Conservation (phyloP, 2,113 vertebrate genomes). For the Arothron firmamentum region DNA sequence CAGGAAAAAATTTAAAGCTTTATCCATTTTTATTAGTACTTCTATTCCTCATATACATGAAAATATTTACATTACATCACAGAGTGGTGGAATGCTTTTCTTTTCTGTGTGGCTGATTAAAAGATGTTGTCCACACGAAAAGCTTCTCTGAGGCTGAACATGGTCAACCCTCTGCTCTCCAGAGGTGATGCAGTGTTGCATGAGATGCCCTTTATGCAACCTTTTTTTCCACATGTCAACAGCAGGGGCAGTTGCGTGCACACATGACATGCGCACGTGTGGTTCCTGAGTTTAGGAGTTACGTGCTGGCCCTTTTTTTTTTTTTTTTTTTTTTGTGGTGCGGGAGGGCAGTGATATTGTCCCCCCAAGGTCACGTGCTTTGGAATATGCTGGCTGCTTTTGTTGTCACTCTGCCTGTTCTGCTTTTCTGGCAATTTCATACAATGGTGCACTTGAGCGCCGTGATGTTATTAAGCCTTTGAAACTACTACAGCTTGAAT, state of each 20-base stretch:
- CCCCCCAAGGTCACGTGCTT: slow-evolving; percentile 71
- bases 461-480: slow-evolving; percentile 74
- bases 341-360: slow-evolving; percentile 71
- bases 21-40: too few relatives aligned
- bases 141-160: too few relatives aligned
- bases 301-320: slow-evolving; percentile 56
- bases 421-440: slow-evolving; percentile 83
- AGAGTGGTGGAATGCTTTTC: neutral
- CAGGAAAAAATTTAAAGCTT: too few relatives aligned
- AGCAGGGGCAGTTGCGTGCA: slow-evolving; percentile 29
- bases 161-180: neutral
- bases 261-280: slow-evolving; percentile 41
- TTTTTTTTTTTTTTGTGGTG: slow-evolving; percentile 48
- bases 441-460: slow-evolving; percentile 76
- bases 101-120: too few relatives aligned
- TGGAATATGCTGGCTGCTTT: slow-evolving; percentile 80
- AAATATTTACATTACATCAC: too few relatives aligned
- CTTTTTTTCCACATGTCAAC: slow-evolving; percentile 26
- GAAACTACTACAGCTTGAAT: slow-evolving; percentile 72
- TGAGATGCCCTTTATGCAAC: slow-evolving; percentile 26
- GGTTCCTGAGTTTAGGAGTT: slow-evolving; percentile 53
- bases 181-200: slow-evolving; percentile 35
- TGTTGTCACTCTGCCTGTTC: slow-evolving; percentile 71
- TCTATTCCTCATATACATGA: too few relatives aligned
- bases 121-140: too few relatives aligned